Evolutionary conservation across 2,888 invertebrate species (phyloP).

Genomic region (Cephus nigrinus): DNA sequence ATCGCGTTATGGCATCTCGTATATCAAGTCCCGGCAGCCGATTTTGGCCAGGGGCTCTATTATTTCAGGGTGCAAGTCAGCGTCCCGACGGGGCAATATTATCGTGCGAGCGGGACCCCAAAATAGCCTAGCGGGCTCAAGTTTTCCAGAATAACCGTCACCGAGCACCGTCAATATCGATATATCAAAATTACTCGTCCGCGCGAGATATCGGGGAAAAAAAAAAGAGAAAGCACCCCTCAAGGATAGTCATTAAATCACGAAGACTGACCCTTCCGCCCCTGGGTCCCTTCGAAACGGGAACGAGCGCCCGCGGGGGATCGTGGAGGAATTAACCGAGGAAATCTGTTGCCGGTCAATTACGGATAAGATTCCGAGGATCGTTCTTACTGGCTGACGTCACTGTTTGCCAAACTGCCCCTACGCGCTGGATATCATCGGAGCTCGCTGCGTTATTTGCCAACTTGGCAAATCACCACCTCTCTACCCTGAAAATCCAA

Average conservation of each 20-base stretch:
- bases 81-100: slow-evolving; percentile 35
- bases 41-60: slow-evolving; percentile 13
- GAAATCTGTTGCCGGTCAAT: slow-evolving; percentile 10
- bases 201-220: slow-evolving; percentile 29
- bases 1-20: not conserved
- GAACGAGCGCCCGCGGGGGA: slow-evolving; percentile 9
- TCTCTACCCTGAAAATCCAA: not conserved
- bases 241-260: slow-evolving; percentile 38
- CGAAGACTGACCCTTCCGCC: slow-evolving; percentile 12
- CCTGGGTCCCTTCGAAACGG: slow-evolving; percentile 23
- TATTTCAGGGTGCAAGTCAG: slow-evolving; percentile 27
- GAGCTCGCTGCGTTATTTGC: not conserved
- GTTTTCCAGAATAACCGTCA: slow-evolving; percentile 15
- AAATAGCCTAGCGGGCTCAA: slow-evolving; percentile 17
- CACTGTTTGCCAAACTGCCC: slow-evolving; percentile 32
- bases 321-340: not conserved
- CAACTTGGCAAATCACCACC: not conserved
- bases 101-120: slow-evolving; percentile 40
- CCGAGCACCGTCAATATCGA: slow-evolving; percentile 30
- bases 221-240: not conserved
- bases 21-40: not conserved
- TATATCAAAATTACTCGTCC: slow-evolving; percentile 58
- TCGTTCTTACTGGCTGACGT: slow-evolving; percentile 28
- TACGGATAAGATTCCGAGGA: slow-evolving; percentile 25
- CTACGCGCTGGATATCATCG: not conserved